Evolutionary conservation across 2,797 vertebrate species (phyloP).

Genomic region (Calcarius lapponicus): DNA sequence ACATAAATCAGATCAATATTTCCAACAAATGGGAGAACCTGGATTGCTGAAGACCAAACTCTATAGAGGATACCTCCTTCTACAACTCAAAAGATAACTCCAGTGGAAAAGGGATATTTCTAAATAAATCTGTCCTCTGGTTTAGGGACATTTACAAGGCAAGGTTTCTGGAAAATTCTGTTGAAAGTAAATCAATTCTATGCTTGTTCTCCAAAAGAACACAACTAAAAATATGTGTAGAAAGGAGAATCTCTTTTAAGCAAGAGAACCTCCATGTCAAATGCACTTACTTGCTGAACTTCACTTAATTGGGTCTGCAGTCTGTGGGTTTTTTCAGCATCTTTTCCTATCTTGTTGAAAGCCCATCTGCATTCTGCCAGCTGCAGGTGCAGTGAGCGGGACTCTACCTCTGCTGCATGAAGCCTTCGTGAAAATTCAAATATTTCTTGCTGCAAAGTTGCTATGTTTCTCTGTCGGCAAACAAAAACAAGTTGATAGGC

Average conservation of each 20-base stretch:
- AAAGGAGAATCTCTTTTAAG: neutral
- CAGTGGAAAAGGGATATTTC: neutral
- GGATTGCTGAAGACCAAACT: neutral
- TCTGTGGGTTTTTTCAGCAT: slow-evolving; percentile 62
- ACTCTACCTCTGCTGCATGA: slow-evolving; percentile 85
- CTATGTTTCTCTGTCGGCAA: slow-evolving; percentile 72
- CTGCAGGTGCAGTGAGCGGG: slow-evolving; percentile 81
- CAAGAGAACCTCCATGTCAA: neutral
- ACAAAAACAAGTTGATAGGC: slow-evolving; percentile 5
- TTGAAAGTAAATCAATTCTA: neutral
- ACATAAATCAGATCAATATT: neutral
- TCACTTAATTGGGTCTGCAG: slow-evolving; percentile 70
- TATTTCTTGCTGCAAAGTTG: slow-evolving; percentile 85
- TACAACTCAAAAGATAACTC: neutral
- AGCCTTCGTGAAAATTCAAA: slow-evolving; percentile 86
- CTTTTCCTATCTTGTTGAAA: slow-evolving; percentile 59
- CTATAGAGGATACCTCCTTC: neutral
- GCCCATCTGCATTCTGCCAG: slow-evolving; percentile 71
- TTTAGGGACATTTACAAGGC: neutral
- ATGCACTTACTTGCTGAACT: slow-evolving; percentile 76
- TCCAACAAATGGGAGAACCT: neutral
- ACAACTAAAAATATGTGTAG: neutral
- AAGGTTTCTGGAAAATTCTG: neutral
- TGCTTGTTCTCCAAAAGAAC: slow-evolving; percentile 8
- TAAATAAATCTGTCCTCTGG: neutral